Percentiles rank a stretch among this genome's conserved stretches.
phyloP scores from a whole-genome alignment of 2,888 invertebrate species.

The Drosophila borealis region DNA sequence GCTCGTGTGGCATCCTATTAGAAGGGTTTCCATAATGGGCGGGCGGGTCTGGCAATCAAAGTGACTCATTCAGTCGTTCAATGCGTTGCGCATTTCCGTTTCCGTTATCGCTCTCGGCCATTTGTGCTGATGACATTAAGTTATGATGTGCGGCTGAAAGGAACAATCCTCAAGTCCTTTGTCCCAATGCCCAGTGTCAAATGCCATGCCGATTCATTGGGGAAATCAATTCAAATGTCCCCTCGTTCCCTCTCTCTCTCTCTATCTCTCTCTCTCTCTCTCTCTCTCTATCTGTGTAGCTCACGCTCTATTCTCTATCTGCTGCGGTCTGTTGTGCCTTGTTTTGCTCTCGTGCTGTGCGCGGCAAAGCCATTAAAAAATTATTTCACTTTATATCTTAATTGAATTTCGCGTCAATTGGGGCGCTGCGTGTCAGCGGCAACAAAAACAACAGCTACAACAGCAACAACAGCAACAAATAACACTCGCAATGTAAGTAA shows the following conservation, averaged over 20 bases:
- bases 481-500: slow-evolving; percentile 51
- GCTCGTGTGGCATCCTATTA: too few relatives aligned
- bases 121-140: slow-evolving; percentile 58
- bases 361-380: slow-evolving; percentile 72
- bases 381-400: slow-evolving; percentile 77
- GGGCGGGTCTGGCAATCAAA: slow-evolving; percentile 33
- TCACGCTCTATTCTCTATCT: background rate
- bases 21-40: too few relatives aligned
- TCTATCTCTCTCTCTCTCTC: background rate
- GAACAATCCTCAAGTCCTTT: slow-evolving; percentile 21
- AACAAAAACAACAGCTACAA: slow-evolving; percentile 23
- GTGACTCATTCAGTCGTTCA: slow-evolving; percentile 38
- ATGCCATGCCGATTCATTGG: slow-evolving; percentile 53
- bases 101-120: slow-evolving; percentile 42
- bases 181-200: background rate
- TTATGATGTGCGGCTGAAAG: slow-evolving; percentile 42
- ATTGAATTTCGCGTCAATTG: slow-evolving; percentile 74
- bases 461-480: slow-evolving; percentile 17
- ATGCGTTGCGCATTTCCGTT: slow-evolving; percentile 67
- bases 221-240: slow-evolving; percentile 73
- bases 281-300: background rate
- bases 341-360: slow-evolving; percentile 1
- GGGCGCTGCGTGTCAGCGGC: slow-evolving; percentile 56
- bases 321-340: too few relatives aligned
- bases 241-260: background rate